Evolutionary conservation across 2,797 vertebrate genomes (phyloP), one percentile per base, ranked within the genome.

Genomic region (Cossypha niveicapilla): DNA sequence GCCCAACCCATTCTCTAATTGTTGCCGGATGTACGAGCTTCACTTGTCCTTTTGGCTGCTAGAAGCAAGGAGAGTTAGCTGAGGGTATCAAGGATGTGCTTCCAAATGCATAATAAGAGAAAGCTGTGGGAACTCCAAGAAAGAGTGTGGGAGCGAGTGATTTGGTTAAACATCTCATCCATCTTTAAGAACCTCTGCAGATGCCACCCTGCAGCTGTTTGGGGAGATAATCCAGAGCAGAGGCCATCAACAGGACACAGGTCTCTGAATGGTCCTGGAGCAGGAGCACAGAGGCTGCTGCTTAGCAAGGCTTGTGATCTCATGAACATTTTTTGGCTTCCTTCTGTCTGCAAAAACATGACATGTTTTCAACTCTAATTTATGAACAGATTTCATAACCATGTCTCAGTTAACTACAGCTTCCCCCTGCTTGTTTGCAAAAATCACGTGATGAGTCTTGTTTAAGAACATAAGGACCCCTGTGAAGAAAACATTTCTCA

Each of bases 391-490:
- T 44, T 90, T 66, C 44, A 67, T 25, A 86, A 54, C 18, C 54
- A 39, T 0, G 0, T 23, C 34, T 71, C 53, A 30, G 28, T 67
- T 47, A 19, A 34, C 53, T 45, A 16, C 0, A 1, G 10, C 51
- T 92, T 86, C 10, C 21, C 23, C 73, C 37, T 5, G 17, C 42
- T 71, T 60, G 18, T 41, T 80, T 71, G 27, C 37, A 81, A 75
- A 94, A 63, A 48, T 60, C n/a, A 7, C 5, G 7, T 50, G 41
- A 39, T 47, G 17, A 34, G 30, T 72, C 44, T 86, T 89, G n/a
- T 60, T 86, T 87, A 67, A 90, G 73, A 90, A 60, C 66, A 66
- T 35, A 82, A 85, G 51, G 56, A 73, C 48, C 51, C 71, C 41
- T 30, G 44, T 67, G 63, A 74, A 62, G n/a, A 66, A 73, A 76